Conservation (phyloP, 1,140 invertebrate genomes). For the Drosophila bocqueti region DNA sequence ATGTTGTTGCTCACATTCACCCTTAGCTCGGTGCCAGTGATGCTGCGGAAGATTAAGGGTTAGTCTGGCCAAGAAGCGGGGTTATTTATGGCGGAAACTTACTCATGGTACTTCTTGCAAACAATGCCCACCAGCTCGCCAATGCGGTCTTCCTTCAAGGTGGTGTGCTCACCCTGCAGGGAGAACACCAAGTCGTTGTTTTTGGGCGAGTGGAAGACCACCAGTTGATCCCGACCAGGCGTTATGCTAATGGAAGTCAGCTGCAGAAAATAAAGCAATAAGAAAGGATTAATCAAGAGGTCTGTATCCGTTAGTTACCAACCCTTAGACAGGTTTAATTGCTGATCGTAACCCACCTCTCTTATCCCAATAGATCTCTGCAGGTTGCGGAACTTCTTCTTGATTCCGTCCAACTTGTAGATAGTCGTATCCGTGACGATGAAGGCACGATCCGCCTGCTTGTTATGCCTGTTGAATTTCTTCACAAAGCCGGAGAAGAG, state of each 20-base stretch:
- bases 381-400: slow-evolving; percentile 94
- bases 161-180: slow-evolving; percentile 85
- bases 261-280: slow-evolving; percentile 78
- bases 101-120: slow-evolving; percentile 90
- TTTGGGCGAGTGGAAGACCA: slow-evolving; percentile 94
- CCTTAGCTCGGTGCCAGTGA: slow-evolving; percentile 72
- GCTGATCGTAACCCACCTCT: slow-evolving; percentile 87
- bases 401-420: slow-evolving; percentile 94
- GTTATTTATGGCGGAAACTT: slow-evolving; percentile 81
- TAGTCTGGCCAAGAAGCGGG: background rate
- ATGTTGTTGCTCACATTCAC: slow-evolving; percentile 78
- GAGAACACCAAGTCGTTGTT: slow-evolving; percentile 96
- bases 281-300: background rate
- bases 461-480: slow-evolving; percentile 92
- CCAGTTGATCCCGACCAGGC: slow-evolving; percentile 94
- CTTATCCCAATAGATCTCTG: slow-evolving; percentile 92
- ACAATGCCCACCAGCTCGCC: slow-evolving; percentile 96
- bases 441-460: slow-evolving; percentile 94
- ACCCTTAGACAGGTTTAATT: no score
- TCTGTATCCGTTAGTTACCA: background rate
- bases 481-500: slow-evolving; percentile 88
- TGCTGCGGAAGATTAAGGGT: slow-evolving; percentile 30
- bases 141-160: slow-evolving; percentile 89
- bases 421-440: slow-evolving; percentile 95
- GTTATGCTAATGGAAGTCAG: slow-evolving; percentile 93